Evolutionary conservation across 2,797 vertebrate species (phyloP).

Genomic region (Schizopygopsis pylzovi): DNA sequence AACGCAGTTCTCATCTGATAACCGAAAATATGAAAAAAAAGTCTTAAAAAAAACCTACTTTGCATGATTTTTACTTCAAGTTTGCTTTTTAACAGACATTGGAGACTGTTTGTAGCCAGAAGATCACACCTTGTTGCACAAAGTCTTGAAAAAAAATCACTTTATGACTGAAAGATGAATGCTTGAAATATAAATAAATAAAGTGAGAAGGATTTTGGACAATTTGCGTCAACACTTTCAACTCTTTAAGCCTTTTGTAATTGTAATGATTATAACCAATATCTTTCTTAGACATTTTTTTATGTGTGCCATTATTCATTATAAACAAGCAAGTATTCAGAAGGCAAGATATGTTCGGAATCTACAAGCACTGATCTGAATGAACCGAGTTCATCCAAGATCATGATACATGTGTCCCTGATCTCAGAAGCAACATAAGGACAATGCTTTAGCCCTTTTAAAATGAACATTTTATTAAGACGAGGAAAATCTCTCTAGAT

Average conservation of each 20-base stretch:
- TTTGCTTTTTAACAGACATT: background rate
- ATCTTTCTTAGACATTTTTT: background rate
- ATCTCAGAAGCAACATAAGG: background rate
- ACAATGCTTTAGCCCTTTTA: background rate
- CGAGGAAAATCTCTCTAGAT: conserved; percentile 5
- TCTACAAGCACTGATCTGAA: background rate
- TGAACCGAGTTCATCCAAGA: background rate
- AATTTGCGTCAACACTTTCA: too few relatives aligned
- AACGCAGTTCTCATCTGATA: background rate
- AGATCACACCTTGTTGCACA: background rate
- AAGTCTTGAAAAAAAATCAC: background rate
- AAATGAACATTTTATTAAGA: background rate
- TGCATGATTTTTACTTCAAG: background rate
- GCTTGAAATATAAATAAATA: background rate
- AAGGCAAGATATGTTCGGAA: background rate
- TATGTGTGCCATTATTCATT: background rate
- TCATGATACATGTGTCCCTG: conserved; percentile 15
- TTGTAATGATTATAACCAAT: background rate
- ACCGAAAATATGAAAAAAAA: background rate
- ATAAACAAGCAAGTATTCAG: background rate
- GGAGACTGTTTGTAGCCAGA: background rate
- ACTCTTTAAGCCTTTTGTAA: background rate
- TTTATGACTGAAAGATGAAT: too few relatives aligned
- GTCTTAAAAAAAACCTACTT: background rate
- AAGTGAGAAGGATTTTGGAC: background rate